These are phyloP conservation scores for Liopterus haemorrhoidalis DNA, from an alignment of 2,888 invertebrate species.

Conservation along the genomic window DNA sequence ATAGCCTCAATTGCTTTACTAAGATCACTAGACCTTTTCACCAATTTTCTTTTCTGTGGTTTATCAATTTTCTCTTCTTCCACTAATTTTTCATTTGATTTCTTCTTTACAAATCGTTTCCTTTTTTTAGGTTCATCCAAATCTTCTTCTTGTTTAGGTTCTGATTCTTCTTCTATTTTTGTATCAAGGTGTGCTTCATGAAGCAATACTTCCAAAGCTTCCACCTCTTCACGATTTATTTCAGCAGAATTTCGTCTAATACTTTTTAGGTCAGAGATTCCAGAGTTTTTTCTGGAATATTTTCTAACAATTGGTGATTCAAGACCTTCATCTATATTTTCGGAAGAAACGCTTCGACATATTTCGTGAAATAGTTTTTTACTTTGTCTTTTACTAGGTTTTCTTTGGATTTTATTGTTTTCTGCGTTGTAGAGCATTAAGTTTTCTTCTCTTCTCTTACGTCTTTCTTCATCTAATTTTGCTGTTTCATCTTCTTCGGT, in stretches of 20 bases:
- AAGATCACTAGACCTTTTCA: conserved; percentile 32
- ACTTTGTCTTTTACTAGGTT: conserved; percentile 40
- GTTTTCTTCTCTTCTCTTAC: conserved; percentile 28
- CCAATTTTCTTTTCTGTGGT: conserved; percentile 32
- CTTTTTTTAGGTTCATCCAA: conserved; percentile 33
- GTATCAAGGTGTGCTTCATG: conserved; percentile 52
- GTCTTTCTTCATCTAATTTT: conserved; percentile 27
- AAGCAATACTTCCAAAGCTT: conserved; percentile 50
- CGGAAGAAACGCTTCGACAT: conserved; percentile 50
- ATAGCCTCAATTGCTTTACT: conserved; percentile 50
- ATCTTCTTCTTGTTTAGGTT: conserved; percentile 37
- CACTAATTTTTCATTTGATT: conserved; percentile 35
- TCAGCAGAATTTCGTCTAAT: conserved; percentile 54
- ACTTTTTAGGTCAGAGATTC: conserved; percentile 40
- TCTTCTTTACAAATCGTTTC: conserved; percentile 39
- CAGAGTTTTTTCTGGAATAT: conserved; percentile 40
- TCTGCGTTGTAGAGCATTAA: conserved; percentile 30
- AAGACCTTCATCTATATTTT: conserved; percentile 49
- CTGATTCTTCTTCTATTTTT: conserved; percentile 39
- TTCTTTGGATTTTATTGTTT: conserved; percentile 41
- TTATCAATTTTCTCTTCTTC: conserved; percentile 22
- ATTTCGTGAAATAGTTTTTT: conserved; percentile 51
- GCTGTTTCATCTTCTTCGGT: conserved; percentile 40
- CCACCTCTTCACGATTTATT: conserved; percentile 53
- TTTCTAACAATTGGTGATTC: conserved; percentile 48